Percentiles rank a stretch among this genome's conserved stretches.
Conservation (phyloP, 2,888 invertebrate genomes). For the Pheosia gnoma region DNA sequence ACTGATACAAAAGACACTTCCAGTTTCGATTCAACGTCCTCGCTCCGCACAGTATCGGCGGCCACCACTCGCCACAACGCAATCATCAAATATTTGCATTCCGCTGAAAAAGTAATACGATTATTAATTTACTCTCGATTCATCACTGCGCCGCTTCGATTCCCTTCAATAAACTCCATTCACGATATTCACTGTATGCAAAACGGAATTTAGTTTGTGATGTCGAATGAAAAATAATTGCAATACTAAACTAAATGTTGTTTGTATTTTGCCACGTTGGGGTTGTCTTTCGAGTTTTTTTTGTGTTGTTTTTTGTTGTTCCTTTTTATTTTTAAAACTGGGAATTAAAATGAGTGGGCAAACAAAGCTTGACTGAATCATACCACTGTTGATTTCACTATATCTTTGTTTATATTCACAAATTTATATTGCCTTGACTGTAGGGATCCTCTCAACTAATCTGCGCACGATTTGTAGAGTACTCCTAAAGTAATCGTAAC, state of each 20-base stretch:
- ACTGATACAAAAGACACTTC: conserved; percentile 12
- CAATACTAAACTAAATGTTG: conserved; percentile 17
- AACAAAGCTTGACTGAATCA: too few relatives aligned
- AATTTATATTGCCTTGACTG: too few relatives aligned
- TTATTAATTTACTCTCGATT: conserved; percentile 81
- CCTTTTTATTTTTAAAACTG: too few relatives aligned
- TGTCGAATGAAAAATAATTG: conserved; percentile 44
- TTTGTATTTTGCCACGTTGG: not conserved
- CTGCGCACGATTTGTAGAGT: too few relatives aligned
- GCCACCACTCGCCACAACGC: conserved; percentile 68
- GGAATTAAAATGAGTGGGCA: too few relatives aligned
- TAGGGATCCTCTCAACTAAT: too few relatives aligned
- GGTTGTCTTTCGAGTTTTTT: not conserved
- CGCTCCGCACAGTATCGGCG: conserved; percentile 33
- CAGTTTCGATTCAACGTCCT: conserved; percentile 19
- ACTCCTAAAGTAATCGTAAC: too few relatives aligned
- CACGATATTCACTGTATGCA: conserved; percentile 67
- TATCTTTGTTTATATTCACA: too few relatives aligned
- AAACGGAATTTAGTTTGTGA: conserved; percentile 63
- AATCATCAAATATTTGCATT: conserved; percentile 83
- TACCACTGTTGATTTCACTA: too few relatives aligned
- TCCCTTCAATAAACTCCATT: conserved; percentile 58
- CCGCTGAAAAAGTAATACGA: conserved; percentile 81
- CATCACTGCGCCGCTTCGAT: conserved; percentile 62
- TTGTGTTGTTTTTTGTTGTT: not conserved